Evolutionary conservation across 2,797 vertebrate genomes (phyloP).

Genomic region (Masticophis lateralis): DNA sequence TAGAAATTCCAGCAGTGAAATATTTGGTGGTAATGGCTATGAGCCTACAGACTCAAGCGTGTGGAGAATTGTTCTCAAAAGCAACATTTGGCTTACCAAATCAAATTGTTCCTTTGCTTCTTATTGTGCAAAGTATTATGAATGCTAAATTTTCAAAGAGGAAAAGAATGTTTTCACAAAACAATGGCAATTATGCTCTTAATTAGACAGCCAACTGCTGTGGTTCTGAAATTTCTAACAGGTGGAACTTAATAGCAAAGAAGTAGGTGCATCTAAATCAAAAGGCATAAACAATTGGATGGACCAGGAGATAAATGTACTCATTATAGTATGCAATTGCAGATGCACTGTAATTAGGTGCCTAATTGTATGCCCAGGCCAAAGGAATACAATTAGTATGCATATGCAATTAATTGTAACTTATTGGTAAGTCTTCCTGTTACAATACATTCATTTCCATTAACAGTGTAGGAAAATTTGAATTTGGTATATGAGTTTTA

Average conservation of each 20-base stretch:
- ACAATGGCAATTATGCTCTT: constrained; percentile 64
- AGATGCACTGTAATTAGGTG: constrained; percentile 61
- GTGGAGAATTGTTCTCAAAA: constrained; percentile 16
- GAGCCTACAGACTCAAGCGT: fast-evolving
- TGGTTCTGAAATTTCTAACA: constrained; percentile 59
- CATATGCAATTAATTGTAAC: constrained; percentile 63
- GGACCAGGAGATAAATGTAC: constrained; percentile 28
- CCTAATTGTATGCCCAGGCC: constrained; percentile 58
- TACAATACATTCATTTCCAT: constrained; percentile 41
- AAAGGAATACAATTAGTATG: constrained; percentile 27
- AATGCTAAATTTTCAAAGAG: constrained; percentile 48
- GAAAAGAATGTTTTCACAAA: constrained; percentile 50
- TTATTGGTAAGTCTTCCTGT: constrained; percentile 55
- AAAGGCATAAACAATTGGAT: constrained; percentile 28
- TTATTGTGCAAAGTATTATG: constrained; percentile 36
- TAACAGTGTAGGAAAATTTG: constrained; percentile 46
- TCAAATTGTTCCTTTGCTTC: constrained; percentile 17
- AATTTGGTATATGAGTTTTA: constrained; percentile 12
- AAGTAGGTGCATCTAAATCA: constrained; percentile 27
- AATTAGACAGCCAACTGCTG: constrained; percentile 61
- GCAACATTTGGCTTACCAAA: neutral
- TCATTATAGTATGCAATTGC: constrained; percentile 46
- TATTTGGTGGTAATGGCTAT: neutral
- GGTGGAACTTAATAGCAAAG: constrained; percentile 46
- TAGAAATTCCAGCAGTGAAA: neutral